phyloP scores from a whole-genome alignment of 2,888 invertebrate genomes.

The Apodemia mormo region DNA sequence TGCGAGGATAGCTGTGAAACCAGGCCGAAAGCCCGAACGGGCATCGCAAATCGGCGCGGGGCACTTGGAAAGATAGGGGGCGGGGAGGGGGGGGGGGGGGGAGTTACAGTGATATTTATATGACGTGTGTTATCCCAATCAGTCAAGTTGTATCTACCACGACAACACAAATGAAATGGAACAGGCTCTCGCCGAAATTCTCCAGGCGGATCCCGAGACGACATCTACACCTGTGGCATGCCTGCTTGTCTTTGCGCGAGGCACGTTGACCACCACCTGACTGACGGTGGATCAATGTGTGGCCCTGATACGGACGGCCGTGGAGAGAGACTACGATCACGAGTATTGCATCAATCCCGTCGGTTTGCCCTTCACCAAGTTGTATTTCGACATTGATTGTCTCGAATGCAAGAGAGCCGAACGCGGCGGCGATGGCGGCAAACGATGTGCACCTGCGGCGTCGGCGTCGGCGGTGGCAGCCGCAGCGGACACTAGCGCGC shows the following conservation, averaged over 20 bases:
- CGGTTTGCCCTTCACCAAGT: too few relatives aligned
- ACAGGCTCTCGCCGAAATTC: constrained; percentile 21
- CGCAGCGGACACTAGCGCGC: constrained; percentile 1
- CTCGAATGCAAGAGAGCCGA: constrained; percentile 18
- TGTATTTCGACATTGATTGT: too few relatives aligned
- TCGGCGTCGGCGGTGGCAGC: constrained; percentile 10
- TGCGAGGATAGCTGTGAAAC: not conserved
- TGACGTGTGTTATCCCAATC: not conserved
- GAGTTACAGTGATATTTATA: not conserved
- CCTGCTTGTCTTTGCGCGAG: constrained; percentile 21
- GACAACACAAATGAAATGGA: constrained; percentile 41
- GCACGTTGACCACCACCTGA: constrained; percentile 20
- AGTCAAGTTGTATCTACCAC: constrained; percentile 27
- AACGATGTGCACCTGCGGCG: constrained; percentile 8
- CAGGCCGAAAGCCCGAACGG: constrained; percentile 1
- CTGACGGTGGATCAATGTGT: constrained; percentile 22
- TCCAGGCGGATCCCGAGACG: constrained; percentile 11
- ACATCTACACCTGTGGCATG: constrained; percentile 17
- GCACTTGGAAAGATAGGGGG: not conserved
- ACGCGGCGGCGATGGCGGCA: constrained; percentile 10
- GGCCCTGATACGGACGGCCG: constrained; percentile 17
- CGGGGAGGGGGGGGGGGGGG: too few relatives aligned
- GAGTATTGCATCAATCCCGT: too few relatives aligned
- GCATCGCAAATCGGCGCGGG: not conserved
- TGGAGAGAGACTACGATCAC: too few relatives aligned